These are phyloP conservation scores for Scarus forsteni DNA, from an alignment of 2,797 vertebrate genomes.

Conservation along the genomic window DNA sequence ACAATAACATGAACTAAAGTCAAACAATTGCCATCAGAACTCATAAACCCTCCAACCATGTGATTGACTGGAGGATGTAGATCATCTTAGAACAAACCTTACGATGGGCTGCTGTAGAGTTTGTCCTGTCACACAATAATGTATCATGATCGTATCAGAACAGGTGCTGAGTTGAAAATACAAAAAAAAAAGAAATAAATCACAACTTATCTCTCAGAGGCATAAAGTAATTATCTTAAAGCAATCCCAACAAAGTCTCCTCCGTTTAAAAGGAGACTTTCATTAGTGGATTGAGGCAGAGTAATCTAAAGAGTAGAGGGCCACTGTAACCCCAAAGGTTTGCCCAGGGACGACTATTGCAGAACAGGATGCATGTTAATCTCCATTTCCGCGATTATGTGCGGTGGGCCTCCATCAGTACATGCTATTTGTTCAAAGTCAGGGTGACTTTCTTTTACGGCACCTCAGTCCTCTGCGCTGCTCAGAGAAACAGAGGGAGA, in stretches of 20 bases:
- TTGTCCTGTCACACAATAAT: constrained; percentile 17
- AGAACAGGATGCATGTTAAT: constrained; percentile 76
- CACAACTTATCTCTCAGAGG: constrained; percentile 45
- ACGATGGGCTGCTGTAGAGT: constrained; percentile 19
- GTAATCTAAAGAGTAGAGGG: constrained; percentile 69
- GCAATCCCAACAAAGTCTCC: constrained; percentile 38
- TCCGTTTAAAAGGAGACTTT: constrained; percentile 53
- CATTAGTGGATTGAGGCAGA: constrained; percentile 71
- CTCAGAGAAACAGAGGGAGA: constrained; percentile 12
- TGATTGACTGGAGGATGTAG: background rate
- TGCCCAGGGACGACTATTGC: constrained; percentile 49
- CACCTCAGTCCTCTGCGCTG: constrained; percentile 36
- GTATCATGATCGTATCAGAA: constrained; percentile 32
- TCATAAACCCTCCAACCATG: too few species aligned
- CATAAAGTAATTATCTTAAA: constrained; percentile 57
- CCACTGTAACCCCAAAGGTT: constrained; percentile 60
- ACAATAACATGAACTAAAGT: too few species aligned
- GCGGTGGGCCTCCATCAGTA: constrained; percentile 49
- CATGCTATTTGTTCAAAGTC: constrained; percentile 77
- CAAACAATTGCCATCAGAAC: too few species aligned
- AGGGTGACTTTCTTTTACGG: constrained; percentile 77
- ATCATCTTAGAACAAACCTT: constrained; percentile 30
- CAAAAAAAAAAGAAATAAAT: constrained; percentile 33
- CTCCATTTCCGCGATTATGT: constrained; percentile 73
- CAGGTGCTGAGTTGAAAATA: constrained; percentile 46